phyloP scores from a whole-genome alignment of 2,888 invertebrate species.

The Bugula neritina region DNA sequence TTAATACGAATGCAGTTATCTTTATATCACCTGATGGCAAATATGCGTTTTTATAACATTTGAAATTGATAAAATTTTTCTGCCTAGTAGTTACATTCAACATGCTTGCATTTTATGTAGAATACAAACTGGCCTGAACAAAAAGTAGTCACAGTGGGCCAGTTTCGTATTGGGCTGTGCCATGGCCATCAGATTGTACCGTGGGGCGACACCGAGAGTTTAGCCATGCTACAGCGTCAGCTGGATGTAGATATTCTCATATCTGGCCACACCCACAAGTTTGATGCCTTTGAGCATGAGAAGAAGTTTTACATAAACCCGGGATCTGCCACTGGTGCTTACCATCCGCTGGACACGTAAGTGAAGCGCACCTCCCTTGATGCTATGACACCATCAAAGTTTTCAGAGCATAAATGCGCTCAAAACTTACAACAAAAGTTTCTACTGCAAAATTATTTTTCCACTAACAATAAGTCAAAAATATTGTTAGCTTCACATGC shows the following conservation, averaged over 20 bases:
- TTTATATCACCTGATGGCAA: too few relatives aligned
- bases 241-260: conserved; percentile 97
- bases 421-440: too few relatives aligned
- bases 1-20: too few relatives aligned
- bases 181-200: conserved; percentile 98
- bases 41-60: too few relatives aligned
- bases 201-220: conserved; percentile 67
- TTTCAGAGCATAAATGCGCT: too few relatives aligned
- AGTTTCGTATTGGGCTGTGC: conserved; percentile 92
- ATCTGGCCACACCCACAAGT: conserved; percentile 96
- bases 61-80: too few relatives aligned
- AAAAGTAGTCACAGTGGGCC: conserved; percentile 96
- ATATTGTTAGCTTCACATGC: too few relatives aligned
- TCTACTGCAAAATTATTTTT: too few relatives aligned
- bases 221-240: conserved; percentile 89
- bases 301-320: conserved; percentile 99
- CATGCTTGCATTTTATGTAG: conserved; percentile 58
- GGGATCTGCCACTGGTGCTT: conserved; percentile 96
- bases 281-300: conserved; percentile 96
- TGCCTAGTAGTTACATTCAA: too few relatives aligned
- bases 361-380: too few relatives aligned
- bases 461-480: too few relatives aligned
- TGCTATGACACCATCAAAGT: too few relatives aligned
- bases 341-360: conserved; percentile 83
- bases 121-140: conserved; percentile 81